Evolutionary conservation across 2,888 invertebrate genomes (phyloP).

Genomic region (Heliconius ethilla): DNA sequence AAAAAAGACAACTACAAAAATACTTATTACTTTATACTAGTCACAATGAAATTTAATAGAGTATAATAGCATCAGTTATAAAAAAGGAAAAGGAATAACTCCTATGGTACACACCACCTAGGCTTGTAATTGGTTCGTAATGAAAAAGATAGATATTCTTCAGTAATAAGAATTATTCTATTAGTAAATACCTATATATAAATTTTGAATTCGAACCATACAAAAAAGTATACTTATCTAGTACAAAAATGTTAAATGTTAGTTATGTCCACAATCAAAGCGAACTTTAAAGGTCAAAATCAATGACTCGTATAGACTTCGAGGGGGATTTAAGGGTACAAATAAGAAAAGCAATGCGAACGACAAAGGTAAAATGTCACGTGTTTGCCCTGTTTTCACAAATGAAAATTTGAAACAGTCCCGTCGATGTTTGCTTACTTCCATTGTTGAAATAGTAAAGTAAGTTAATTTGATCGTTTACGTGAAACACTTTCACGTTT

Average conservation of each 20-base stretch:
- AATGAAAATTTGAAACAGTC: conserved; percentile 21
- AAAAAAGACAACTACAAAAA: neutral
- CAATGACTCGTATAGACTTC: conserved; percentile 53
- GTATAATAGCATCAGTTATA: neutral
- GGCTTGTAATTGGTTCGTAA: too few species aligned
- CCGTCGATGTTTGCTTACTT: conserved; percentile 36
- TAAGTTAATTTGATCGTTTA: conserved; percentile 64
- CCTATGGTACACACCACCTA: too few species aligned
- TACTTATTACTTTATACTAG: neutral
- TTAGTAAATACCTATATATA: too few species aligned
- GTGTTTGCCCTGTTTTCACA: conserved; percentile 27
- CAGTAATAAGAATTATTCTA: too few species aligned
- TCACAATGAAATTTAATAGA: too few species aligned
- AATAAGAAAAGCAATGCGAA: conserved; percentile 27
- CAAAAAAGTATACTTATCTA: neutral
- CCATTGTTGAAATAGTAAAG: conserved; percentile 43
- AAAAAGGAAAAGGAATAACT: neutral
- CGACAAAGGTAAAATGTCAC: conserved; percentile 42
- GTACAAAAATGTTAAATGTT: neutral
- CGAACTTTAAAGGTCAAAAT: conserved; percentile 79
- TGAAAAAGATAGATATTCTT: too few species aligned
- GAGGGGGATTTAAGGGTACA: conserved; percentile 31
- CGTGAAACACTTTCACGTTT: conserved; percentile 65
- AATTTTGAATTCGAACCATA: too few species aligned
- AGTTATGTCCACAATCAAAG: conserved; percentile 58